Evolutionary conservation across 2,888 invertebrate species (phyloP), one percentile per base, ranked within the genome.

Genomic region (Scotopteryx bipunctaria): DNA sequence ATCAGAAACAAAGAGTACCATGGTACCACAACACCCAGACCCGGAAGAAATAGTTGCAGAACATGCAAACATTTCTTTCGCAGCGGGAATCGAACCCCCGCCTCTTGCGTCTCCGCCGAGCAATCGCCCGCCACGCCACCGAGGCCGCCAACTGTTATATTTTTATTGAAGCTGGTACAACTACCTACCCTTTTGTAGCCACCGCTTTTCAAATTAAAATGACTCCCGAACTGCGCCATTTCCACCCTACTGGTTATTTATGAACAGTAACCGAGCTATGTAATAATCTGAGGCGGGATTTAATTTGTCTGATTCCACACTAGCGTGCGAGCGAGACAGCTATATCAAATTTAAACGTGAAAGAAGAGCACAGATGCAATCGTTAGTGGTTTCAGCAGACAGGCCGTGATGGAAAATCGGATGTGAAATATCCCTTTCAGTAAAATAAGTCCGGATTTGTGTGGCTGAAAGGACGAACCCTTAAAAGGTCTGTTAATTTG

Each of bases 281-380:
- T 93, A 93, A 93, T 93, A 93, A 93, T 93, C 92, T 92, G 92
- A 91, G 91, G 91, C 92, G 82, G 92, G 93, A 93, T 93, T 93
- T 93, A 93, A 93, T 93, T 93, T 93, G 92, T 92, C 92, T 92
- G 93, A 93, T 93, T 93, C 54, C 92, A 92, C 92, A 91, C 91
- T 92, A 91, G 82, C 64, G 78, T 66, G 75, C 52, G 69, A 82
- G 47, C 23, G 75, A 56, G 82, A 80, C 19, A 37, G 4, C 21
- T 53, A 67, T 62, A 35, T 6, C 13, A 29, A n/a, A 43, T 6
- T n/a, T 5, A 0, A 14, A 40, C 13, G 72, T 51, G 35, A 57
- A n/a, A n/a, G 66, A 79, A 61, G 60, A 65, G 70, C 55, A 55
- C 13, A 52, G 66, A 57, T 57, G 60, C 66, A 79, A 77, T 83